These are phyloP conservation scores for Cecidostiba fungosa DNA, from an alignment of 2,888 invertebrate species.

Conservation along the genomic window DNA sequence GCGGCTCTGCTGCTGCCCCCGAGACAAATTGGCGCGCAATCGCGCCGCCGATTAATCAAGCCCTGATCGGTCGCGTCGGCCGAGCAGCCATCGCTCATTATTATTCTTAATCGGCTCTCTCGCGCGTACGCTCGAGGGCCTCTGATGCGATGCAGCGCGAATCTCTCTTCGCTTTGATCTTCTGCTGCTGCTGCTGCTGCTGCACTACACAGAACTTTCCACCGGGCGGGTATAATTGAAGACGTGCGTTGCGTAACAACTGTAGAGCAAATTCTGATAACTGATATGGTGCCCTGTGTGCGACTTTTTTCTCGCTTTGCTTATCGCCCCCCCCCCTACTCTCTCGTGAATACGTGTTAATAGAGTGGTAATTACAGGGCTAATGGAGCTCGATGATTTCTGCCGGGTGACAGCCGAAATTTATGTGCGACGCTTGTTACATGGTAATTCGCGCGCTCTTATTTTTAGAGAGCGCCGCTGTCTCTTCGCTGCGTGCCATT, in stretches of 20 bases:
- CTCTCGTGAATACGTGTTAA: neutral
- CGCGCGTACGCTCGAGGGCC: conserved; percentile 35
- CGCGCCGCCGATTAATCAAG: conserved; percentile 65
- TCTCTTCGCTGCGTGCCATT: neutral
- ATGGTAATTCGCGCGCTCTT: neutral
- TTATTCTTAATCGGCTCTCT: conserved; percentile 66
- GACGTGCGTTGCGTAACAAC: conserved; percentile 53
- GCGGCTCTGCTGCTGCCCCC: neutral
- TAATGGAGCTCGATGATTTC: conserved; percentile 41
- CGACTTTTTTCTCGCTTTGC: neutral
- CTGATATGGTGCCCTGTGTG: neutral
- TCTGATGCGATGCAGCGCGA: neutral
- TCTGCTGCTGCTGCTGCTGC: no score
- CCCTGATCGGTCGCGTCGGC: conserved; percentile 61
- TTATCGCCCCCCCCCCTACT: no score
- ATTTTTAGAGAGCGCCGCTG: neutral
- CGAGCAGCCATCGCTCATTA: conserved; percentile 61
- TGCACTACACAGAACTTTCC: conserved; percentile 36
- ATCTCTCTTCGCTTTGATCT: conserved; percentile 46
- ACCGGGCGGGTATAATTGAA: conserved; percentile 22
- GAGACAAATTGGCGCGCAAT: conserved; percentile 61
- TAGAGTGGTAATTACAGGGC: conserved; percentile 47
- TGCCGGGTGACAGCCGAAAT: conserved; percentile 24
- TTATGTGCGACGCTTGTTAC: conserved; percentile 36
- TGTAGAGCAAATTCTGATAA: conserved; percentile 22